Evolutionary conservation across 2,797 vertebrate genomes (phyloP).

Genomic region (Prunella strophiata): DNA sequence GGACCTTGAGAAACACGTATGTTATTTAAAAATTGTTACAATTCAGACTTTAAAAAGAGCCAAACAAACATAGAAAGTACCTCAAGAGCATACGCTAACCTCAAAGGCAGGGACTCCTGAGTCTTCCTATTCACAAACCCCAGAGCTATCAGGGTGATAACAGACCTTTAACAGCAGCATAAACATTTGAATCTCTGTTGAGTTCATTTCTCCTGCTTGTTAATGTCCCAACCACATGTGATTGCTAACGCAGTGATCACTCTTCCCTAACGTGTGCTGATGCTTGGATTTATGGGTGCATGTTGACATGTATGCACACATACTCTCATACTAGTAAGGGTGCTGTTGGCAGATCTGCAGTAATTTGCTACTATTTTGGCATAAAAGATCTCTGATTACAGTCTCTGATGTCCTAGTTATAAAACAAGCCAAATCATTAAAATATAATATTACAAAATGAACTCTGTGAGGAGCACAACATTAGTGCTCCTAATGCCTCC

Average conservation of each 20-base stretch:
- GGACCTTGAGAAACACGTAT: constrained; percentile 81
- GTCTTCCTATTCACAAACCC: not conserved
- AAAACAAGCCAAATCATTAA: not conserved
- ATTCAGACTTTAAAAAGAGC: not conserved
- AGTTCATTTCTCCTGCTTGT: not conserved
- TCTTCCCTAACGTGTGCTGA: not conserved
- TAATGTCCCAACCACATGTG: not conserved
- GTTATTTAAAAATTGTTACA: not conserved
- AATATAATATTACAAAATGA: not conserved
- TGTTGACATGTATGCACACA: not conserved
- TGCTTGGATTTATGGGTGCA: not conserved
- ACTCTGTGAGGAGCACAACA: not conserved
- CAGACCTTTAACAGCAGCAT: not conserved
- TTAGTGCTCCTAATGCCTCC: not conserved
- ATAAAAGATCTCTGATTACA: not conserved
- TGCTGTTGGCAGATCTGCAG: not conserved
- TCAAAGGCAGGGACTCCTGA: not conserved
- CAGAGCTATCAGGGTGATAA: not conserved
- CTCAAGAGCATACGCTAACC: not conserved
- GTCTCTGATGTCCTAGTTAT: not conserved
- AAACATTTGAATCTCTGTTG: not conserved
- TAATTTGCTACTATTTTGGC: not conserved
- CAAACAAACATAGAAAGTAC: not conserved
- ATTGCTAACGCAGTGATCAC: not conserved
- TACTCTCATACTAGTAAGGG: not conserved